A percentile compares a stretch with the other conserved stretches of the same genome.
Conservation (phyloP, 2,888 invertebrate species). For the Microplitis manilae region DNA sequence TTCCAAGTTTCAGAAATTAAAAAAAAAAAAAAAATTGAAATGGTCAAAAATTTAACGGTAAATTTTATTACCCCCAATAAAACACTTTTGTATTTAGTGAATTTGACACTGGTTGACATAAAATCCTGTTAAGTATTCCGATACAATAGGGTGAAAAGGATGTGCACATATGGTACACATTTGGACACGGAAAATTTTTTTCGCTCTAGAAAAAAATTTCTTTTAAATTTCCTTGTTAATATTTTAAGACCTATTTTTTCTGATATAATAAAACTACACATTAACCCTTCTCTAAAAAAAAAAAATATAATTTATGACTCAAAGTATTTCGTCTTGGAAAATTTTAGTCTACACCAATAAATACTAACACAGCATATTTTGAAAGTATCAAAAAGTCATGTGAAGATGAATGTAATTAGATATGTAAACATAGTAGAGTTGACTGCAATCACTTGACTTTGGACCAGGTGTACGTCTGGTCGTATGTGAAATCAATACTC, state of each 20-base stretch:
- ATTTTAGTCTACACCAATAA: no score
- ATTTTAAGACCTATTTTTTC: no score
- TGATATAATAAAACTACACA: background rate
- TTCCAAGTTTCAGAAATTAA: background rate
- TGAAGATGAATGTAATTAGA: background rate
- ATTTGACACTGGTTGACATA: slow-evolving; percentile 6
- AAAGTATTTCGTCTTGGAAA: no score
- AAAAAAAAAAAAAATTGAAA: background rate
- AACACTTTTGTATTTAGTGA: background rate
- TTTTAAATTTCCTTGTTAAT: no score
- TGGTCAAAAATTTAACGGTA: background rate
- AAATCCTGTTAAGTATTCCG: background rate
- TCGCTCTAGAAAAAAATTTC: background rate
- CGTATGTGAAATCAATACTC: slow-evolving; percentile 30
- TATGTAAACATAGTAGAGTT: background rate
- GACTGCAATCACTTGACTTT: background rate
- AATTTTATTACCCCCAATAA: background rate
- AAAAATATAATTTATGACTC: no score
- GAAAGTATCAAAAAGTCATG: no score
- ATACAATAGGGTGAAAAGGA: background rate
- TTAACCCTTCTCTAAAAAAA: no score
- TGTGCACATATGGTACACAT: background rate
- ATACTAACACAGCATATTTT: no score
- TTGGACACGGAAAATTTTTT: background rate
- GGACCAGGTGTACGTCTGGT: slow-evolving; percentile 29